Conservation (phyloP, 1,140 invertebrate genomes). For the Drosophila serrata region DNA sequence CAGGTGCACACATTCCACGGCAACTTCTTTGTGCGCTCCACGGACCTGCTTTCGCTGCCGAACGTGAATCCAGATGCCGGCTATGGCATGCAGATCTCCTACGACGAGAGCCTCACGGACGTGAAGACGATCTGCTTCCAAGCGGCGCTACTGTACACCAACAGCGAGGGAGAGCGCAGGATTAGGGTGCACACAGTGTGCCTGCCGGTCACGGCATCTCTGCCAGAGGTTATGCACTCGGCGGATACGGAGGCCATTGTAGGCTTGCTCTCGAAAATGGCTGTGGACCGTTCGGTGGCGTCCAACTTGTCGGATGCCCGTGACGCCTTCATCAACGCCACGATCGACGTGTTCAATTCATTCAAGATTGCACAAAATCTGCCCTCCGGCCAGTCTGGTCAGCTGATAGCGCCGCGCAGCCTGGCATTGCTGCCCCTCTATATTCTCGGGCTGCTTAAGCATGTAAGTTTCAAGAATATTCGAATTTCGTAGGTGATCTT, state of each 20-base stretch:
- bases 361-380: constrained; percentile 91
- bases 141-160: constrained; percentile 98
- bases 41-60: constrained; percentile 97
- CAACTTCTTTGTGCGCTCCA: constrained; percentile 99
- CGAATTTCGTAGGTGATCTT: accelerated
- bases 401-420: constrained; percentile 91
- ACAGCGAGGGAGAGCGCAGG: constrained; percentile 98
- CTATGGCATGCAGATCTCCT: constrained; percentile 95
- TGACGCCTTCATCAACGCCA: constrained; percentile 98
- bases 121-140: constrained; percentile 97
- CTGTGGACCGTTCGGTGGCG: constrained; percentile 95
- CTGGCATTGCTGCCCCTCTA: constrained; percentile 95
- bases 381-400: constrained; percentile 86
- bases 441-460: constrained; percentile 96
- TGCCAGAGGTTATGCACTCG: constrained; percentile 94
- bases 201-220: constrained; percentile 93
- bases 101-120: constrained; percentile 95
- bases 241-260: constrained; percentile 99
- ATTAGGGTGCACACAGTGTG: constrained; percentile 99
- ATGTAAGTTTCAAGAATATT: constrained; percentile 87
- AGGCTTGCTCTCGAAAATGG: constrained; percentile 97
- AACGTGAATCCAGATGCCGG: constrained; percentile 99
- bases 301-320: constrained; percentile 96
- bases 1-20: constrained; percentile 99
- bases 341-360: constrained; percentile 94